Evolutionary conservation across 2,888 invertebrate species (phyloP).

Genomic region (Idaea dimidiata): DNA sequence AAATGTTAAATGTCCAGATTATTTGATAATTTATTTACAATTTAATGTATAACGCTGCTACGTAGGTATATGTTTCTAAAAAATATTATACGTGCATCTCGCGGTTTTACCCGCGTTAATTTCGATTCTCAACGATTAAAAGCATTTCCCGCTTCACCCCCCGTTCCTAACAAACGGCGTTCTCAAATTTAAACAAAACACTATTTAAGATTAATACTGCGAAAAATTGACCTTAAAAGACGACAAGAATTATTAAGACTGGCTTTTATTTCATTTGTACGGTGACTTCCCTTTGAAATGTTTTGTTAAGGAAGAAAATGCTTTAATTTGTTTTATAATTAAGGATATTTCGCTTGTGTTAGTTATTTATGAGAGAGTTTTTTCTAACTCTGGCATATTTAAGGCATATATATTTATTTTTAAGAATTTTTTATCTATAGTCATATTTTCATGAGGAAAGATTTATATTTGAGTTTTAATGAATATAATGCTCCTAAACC

Average conservation of each 20-base stretch:
- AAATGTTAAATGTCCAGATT: too few relatives aligned
- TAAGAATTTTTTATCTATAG: background rate
- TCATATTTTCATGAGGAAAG: too few relatives aligned
- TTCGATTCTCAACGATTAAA: too few relatives aligned
- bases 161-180: background rate
- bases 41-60: too few relatives aligned
- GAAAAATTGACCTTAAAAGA: background rate
- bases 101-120: too few relatives aligned
- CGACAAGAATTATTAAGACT: background rate
- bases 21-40: too few relatives aligned
- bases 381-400: background rate
- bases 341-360: background rate
- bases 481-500: too few relatives aligned
- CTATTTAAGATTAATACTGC: background rate
- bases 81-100: too few relatives aligned
- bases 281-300: background rate
- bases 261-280: background rate
- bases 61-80: too few relatives aligned
- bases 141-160: background rate
- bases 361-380: background rate
- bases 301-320: background rate
- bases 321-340: background rate
- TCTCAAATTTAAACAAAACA: background rate
- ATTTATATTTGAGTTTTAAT: too few relatives aligned
- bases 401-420: background rate